phyloP scores from a whole-genome alignment of 2,888 invertebrate species.

The Aproaerema taeniolella region DNA sequence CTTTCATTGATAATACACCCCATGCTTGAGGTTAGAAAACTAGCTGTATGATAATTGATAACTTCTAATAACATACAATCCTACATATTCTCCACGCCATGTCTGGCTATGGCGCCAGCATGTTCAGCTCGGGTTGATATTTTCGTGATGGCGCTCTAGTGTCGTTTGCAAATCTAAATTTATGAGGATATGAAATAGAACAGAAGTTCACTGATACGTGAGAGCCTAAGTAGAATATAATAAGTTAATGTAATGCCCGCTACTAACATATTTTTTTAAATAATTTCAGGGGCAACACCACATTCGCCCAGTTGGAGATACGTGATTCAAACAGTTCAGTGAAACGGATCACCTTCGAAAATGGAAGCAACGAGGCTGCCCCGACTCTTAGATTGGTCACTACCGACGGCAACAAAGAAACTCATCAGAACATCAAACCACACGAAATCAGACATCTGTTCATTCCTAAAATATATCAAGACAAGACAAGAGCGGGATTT shows the following conservation, averaged over 20 bases:
- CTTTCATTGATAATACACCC: too few species aligned
- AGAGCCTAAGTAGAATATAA: too few species aligned
- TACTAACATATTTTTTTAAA: not conserved
- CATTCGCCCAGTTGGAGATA: slow-evolving; percentile 66
- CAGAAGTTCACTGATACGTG: too few species aligned
- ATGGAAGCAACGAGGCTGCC: slow-evolving; percentile 52
- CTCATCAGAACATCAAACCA: slow-evolving; percentile 59
- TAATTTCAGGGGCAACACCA: slow-evolving; percentile 59
- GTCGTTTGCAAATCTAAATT: too few species aligned
- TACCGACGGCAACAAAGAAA: slow-evolving; percentile 58
- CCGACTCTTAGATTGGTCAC: slow-evolving; percentile 52
- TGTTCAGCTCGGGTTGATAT: too few species aligned
- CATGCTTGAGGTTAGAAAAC: too few species aligned
- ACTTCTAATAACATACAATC: too few species aligned
- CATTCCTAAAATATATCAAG: slow-evolving; percentile 55
- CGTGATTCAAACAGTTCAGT: slow-evolving; percentile 57
- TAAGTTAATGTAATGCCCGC: not conserved
- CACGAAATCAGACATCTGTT: slow-evolving; percentile 67
- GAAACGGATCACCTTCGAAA: slow-evolving; percentile 59
- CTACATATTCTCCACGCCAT: too few species aligned
- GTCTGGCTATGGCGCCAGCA: too few species aligned
- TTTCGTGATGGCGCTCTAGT: too few species aligned
- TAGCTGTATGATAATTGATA: too few species aligned
- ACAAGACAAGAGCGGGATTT: slow-evolving; percentile 58
- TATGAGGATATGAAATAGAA: too few species aligned